Percentiles rank a stretch among this genome's conserved stretches.
Evolutionary conservation across 2,888 invertebrate species (phyloP).

Genomic region (Chouioia cunea): DNA sequence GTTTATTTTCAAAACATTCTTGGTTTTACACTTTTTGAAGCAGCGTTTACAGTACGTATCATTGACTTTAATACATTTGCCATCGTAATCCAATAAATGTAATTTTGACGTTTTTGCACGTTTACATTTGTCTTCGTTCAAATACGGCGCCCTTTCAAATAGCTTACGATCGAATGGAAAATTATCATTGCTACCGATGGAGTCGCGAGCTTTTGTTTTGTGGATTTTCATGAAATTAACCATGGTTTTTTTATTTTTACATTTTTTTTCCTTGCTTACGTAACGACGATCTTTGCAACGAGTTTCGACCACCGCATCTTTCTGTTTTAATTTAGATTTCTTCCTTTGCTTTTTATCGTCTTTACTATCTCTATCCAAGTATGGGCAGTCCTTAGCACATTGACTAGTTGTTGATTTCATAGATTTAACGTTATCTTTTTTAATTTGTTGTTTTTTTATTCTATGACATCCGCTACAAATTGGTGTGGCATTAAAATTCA

Average conservation of each 20-base stretch:
- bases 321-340: not conserved
- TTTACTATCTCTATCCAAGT: not conserved
- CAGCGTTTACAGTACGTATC: not conserved
- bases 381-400: conserved; percentile 21
- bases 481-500: not conserved
- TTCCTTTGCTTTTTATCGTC: not conserved
- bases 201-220: not conserved
- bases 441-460: not conserved
- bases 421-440: too few relatives aligned
- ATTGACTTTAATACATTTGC: not conserved
- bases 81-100: not conserved
- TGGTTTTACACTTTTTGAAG: conserved; percentile 3
- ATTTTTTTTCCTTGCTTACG: not conserved
- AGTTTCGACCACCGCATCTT: not conserved
- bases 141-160: conserved; percentile 6
- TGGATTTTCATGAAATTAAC: conserved; percentile 2
- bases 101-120: not conserved
- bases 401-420: not conserved
- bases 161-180: not conserved
- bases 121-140: not conserved
- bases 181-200: not conserved
- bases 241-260: conserved; percentile 25
- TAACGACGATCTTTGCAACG: not conserved
- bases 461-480: not conserved
- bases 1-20: conserved; percentile 17